These are phyloP conservation scores for Coluber constrictor DNA, from an alignment of 2,797 vertebrate genomes.

Conservation along the genomic window DNA sequence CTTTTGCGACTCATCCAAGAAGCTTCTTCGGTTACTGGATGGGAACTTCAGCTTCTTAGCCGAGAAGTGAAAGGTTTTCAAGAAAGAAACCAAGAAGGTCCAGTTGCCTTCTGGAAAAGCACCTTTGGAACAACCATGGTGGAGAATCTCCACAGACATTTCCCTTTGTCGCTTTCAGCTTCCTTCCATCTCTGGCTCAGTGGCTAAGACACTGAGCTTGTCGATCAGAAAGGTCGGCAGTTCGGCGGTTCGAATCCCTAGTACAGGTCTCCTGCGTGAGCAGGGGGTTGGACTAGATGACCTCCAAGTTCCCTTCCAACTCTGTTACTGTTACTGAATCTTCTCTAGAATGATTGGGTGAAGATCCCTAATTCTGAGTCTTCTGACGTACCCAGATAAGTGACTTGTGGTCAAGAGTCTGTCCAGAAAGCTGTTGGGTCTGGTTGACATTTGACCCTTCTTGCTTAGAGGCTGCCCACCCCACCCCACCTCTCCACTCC, in stretches of 20 bases:
- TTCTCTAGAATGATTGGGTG: not conserved
- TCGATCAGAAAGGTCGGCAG: no score
- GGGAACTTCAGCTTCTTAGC: not conserved
- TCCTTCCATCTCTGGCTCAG: not conserved
- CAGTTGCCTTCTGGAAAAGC: not conserved
- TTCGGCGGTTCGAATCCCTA: no score
- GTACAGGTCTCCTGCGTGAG: no score
- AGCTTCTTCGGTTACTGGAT: not conserved
- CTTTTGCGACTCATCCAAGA: not conserved
- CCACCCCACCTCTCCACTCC: conserved; percentile 3
- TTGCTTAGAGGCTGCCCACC: conserved; percentile 8
- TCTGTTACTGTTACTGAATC: not conserved
- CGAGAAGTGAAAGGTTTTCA: not conserved
- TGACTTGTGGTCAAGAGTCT: not conserved
- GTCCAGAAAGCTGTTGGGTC: no score
- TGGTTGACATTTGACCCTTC: not conserved
- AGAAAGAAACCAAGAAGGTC: not conserved
- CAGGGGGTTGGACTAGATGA: no score
- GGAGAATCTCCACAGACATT: not conserved
- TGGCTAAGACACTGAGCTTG: no score
- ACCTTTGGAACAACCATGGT: not conserved
- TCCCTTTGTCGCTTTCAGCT: not conserved
- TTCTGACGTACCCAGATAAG: not conserved
- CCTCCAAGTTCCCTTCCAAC: no score
- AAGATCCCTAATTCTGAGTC: no score